Percentiles rank a stretch among this genome's conserved stretches.
These are phyloP conservation scores for Menura novaehollandiae DNA, from an alignment of 2,113 vertebrate species.

Conservation along the genomic window DNA sequence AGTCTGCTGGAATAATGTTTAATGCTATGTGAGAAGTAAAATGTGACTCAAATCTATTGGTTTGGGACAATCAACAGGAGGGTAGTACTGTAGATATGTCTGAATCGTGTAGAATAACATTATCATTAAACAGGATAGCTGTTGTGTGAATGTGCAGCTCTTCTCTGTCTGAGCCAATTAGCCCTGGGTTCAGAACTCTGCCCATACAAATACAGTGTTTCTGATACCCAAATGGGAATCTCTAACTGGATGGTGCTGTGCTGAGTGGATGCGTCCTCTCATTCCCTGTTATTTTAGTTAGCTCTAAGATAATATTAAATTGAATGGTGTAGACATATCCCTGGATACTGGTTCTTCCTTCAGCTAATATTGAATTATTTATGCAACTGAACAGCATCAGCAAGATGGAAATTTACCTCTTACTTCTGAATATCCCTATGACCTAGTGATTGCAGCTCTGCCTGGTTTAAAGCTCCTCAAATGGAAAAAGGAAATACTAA, in stretches of 20 bases:
- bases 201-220: background rate
- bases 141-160: background rate
- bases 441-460: background rate
- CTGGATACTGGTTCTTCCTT: background rate
- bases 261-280: background rate
- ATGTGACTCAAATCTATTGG: background rate
- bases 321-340: background rate
- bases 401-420: background rate
- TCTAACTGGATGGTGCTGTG: background rate
- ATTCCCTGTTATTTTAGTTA: background rate
- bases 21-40: background rate
- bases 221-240: background rate
- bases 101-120: background rate
- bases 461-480: background rate
- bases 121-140: background rate
- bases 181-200: background rate
- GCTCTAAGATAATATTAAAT: background rate
- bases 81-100: background rate
- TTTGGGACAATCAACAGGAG: background rate
- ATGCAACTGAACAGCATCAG: background rate
- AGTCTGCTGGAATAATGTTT: background rate
- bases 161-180: background rate
- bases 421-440: background rate
- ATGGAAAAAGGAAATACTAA: background rate
- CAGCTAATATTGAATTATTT: slow-evolving; percentile 37